Base-by-base conservation (phyloP, 2,797 vertebrate species). In the Enteromius radiatus region DNA sequence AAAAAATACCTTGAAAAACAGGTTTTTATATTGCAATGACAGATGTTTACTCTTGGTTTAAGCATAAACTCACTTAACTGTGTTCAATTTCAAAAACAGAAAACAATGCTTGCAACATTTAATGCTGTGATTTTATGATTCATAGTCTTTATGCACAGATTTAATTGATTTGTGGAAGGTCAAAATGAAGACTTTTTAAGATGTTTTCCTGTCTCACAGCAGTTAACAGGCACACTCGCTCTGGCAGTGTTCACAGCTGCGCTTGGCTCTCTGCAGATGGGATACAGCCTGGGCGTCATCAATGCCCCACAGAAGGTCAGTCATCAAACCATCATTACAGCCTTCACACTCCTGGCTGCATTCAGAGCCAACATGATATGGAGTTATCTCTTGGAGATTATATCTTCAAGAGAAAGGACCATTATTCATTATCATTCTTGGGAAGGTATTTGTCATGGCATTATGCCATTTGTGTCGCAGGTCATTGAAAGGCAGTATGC, bases 261-360 rank as follows among this genome's bases (percentile, higher is more conserved):
- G 7, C 91, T 99, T 31, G 95, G 97, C 4, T 99, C 98, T 73
- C 94, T 99, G 88, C 97, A 98, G 91, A 98, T 91, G 0, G 98
- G 98, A 65, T 99, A 98, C 90, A 95, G 97, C 84, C 88, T 97
- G 23, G 98, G 98, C 9, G 97, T 99, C 87, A 99, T 99, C 89
- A 99, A 99, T 0, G 96, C 98, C 7, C 98, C 98, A 0, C 97
- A 99, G 89, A 91, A 96, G 96, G 98, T 96, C 92, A 71, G 64
- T 69, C 67, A 21, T 68, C 45, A 80, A 38, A 88, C 36, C 54
- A 26, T 56, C 26, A 14, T 52, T 71, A 33, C 43, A 52, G 43
- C 28, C 21, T 61, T 61, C 4, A n/a, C 23, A 70, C 23, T 17
- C 76, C 43, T 71, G 45, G 31, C n/a, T 49, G 17, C 59, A 64